These are phyloP conservation scores for Varanus salvator DNA, from an alignment of 2,113 vertebrate species.

Conservation along the genomic window DNA sequence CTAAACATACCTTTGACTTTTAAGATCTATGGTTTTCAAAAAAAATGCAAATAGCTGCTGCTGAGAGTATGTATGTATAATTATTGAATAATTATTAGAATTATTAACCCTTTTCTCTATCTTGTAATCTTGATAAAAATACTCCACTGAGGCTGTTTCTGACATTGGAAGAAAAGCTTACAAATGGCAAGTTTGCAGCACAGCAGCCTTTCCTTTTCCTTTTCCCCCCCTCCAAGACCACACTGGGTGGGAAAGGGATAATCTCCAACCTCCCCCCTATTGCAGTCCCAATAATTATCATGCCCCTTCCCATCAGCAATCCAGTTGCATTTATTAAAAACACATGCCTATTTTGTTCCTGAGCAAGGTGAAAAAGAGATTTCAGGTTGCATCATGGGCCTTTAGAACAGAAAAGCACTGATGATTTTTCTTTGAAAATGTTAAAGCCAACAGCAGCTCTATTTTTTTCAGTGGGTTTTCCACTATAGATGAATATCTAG, in stretches of 20 bases:
- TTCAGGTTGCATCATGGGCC: neutral
- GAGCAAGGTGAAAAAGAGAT: neutral
- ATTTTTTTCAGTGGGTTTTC: neutral
- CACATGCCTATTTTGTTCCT: neutral
- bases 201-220: neutral
- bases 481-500: neutral
- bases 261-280: neutral
- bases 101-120: neutral
- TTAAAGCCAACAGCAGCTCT: neutral
- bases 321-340: neutral
- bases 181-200: neutral
- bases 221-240: neutral
- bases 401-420: neutral
- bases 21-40: neutral
- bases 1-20: neutral
- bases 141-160: neutral
- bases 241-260: neutral
- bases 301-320: no score
- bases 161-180: neutral
- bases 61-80: neutral
- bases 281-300: neutral
- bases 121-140: neutral
- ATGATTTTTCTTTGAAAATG: neutral
- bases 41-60: neutral
- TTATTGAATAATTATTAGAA: neutral